Evolutionary conservation across 2,113 vertebrate genomes (phyloP).

Genomic region (Toxotes chatareus): DNA sequence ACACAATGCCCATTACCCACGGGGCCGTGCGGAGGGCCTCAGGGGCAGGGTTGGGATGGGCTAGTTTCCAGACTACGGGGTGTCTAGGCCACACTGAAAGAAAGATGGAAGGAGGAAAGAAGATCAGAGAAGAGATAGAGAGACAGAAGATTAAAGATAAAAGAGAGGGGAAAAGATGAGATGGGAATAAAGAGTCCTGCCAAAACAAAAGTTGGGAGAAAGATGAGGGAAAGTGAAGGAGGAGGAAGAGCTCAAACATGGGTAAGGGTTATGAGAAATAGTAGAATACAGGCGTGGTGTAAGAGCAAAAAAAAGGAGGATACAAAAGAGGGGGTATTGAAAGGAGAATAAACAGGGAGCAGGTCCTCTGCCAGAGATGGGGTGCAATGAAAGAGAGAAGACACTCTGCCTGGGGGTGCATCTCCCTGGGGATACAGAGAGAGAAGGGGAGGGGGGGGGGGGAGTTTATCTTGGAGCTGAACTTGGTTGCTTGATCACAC

Average conservation of each 20-base stretch:
- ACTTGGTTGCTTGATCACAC: conserved; percentile 82
- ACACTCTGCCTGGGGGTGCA: conserved; percentile 54
- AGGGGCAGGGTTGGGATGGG: conserved; percentile 76
- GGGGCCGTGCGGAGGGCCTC: conserved; percentile 77
- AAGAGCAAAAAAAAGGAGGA: conserved; percentile 38
- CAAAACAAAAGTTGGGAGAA: conserved; percentile 11
- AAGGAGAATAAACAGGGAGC: conserved; percentile 69
- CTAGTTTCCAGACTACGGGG: conserved; percentile 79
- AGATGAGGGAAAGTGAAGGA: conserved; percentile 22
- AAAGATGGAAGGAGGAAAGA: conserved; percentile 66
- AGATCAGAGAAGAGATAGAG: conserved; percentile 69
- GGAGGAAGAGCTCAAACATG: conserved; percentile 22
- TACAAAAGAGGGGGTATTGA: conserved; percentile 57
- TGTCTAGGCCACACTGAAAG: conserved; percentile 79
- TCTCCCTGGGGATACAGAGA: conserved; percentile 63
- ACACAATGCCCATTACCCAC: conserved; percentile 85
- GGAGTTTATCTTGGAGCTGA: conserved; percentile 78
- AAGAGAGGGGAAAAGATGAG: conserved; percentile 52
- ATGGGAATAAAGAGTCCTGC: conserved; percentile 11
- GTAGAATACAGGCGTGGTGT: background rate
- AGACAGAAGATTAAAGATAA: conserved; percentile 68
- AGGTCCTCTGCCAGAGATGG: conserved; percentile 68
- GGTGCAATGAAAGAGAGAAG: conserved; percentile 63
- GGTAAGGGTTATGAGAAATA: conserved; percentile 69
- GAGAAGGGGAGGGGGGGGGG: conserved; percentile 6